Base-by-base conservation (phyloP, 2,888 invertebrate species). In the Bugulina stolonifera region DNA sequence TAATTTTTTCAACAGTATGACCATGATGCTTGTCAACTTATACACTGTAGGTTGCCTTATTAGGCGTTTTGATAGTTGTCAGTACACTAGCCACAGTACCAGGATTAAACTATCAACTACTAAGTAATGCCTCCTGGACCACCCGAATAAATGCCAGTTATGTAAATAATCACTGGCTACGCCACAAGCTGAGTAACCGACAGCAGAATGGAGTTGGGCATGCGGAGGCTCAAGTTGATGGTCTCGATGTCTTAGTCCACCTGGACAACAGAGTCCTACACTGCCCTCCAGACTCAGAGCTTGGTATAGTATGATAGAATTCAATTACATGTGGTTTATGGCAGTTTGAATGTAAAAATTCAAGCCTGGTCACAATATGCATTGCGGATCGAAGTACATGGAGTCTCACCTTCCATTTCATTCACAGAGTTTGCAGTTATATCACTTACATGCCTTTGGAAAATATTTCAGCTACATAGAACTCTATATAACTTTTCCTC, bases 261-360 rank as follows among this genome's bases (percentile, higher is more conserved):
- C 27, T 64, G 32, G 64, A 64, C 27, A 64, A 64, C 27, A 22
- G 64, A 10, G 32, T 64, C n/a, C 64, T 64, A 14, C 64, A 64
- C 32, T 64, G 64, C n/a, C 64, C 64, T 14, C 64, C 64, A 14
- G 64, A 34, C 64, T 64, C 64, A 18, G 34, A 25, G 18, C 10
- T 14, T 64, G 43, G 43, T 43, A 43, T 10, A 18, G 18, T 10
- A 43, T 5, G 43, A 43, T n/a, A n/a, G n/a, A n/a, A n/a, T n/a
- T n/a, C n/a, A n/a, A n/a, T n/a, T n/a, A n/a, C n/a, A n/a, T n/a
- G n/a, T n/a, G n/a, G n/a, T n/a, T n/a, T n/a, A n/a, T n/a, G n/a
- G n/a, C n/a, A n/a, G n/a, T n/a, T n/a, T n/a, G n/a, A n/a, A n/a
- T 22, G 22, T 52, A 22, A 14, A 52, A 52, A 52, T 52, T 14